A percentile compares a stretch with the other conserved stretches of the same genome.
Conservation (phyloP, 2,113 vertebrate genomes). For the Grantiella picta region DNA sequence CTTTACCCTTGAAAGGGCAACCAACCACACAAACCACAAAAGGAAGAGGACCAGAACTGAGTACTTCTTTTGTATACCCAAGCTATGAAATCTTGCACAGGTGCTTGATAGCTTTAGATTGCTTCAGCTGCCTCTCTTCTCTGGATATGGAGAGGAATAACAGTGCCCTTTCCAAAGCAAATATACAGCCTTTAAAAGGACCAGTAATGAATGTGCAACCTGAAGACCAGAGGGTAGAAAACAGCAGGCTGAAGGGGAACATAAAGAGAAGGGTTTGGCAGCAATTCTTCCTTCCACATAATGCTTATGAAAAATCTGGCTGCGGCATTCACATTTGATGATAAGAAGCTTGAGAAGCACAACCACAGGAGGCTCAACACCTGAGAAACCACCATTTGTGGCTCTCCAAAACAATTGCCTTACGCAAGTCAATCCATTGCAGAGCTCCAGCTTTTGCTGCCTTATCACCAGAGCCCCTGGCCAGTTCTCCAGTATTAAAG, state of each 20-base stretch:
- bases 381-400: background rate
- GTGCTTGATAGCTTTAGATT: fast-evolving
- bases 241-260: background rate
- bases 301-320: background rate
- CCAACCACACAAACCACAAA: background rate
- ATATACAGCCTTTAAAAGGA: background rate
- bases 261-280: background rate
- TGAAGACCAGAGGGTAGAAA: background rate
- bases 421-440: background rate
- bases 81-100: background rate
- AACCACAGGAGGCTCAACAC: background rate
- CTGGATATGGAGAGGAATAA: background rate
- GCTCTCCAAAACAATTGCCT: background rate
- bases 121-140: background rate
- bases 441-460: background rate
- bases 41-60: background rate
- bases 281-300: background rate
- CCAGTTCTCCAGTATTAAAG: background rate
- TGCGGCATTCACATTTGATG: background rate
- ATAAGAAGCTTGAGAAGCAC: background rate
- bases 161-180: background rate
- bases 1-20: background rate
- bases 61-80: background rate
- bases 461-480: background rate
- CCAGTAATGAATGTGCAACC: background rate